phyloP scores from a whole-genome alignment of 2,888 invertebrate genomes.

The Myopa tessellatipennis region DNA sequence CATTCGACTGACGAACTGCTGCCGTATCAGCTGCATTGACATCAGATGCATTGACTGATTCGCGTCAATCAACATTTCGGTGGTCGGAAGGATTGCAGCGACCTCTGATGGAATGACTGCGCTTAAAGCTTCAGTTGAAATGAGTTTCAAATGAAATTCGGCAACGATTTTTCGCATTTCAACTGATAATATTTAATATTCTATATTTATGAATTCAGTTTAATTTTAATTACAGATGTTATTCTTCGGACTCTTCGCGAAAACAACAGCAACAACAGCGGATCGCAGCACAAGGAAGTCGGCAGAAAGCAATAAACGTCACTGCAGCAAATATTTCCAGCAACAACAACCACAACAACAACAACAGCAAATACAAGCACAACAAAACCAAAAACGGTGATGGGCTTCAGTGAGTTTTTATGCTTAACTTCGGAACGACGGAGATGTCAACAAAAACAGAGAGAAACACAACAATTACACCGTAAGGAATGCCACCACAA shows the following conservation, averaged over 20 bases:
- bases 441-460: constrained; percentile 21
- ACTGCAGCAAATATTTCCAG: too few species aligned
- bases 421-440: constrained; percentile 42
- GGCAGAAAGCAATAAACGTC: not conserved
- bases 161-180: too few species aligned
- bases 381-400: constrained; percentile 33
- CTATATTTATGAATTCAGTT: not conserved
- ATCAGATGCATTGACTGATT: too few species aligned
- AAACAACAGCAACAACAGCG: not conserved
- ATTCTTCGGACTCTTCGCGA: constrained; percentile 1
- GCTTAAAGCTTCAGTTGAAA: too few species aligned
- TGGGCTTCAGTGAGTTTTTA: constrained; percentile 42
- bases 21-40: too few species aligned
- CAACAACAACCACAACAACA: not conserved
- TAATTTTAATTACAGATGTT: constrained; percentile 28
- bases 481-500: constrained; percentile 44
- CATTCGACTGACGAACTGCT: too few species aligned
- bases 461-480: not conserved
- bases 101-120: too few species aligned
- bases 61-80: too few species aligned
- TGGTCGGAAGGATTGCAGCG: too few species aligned
- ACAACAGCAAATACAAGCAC: not conserved
- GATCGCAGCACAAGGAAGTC: not conserved
- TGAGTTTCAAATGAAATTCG: too few species aligned
- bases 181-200: too few species aligned